Conservation (phyloP, 2,797 vertebrate genomes). For the Sebastes iracundus region DNA sequence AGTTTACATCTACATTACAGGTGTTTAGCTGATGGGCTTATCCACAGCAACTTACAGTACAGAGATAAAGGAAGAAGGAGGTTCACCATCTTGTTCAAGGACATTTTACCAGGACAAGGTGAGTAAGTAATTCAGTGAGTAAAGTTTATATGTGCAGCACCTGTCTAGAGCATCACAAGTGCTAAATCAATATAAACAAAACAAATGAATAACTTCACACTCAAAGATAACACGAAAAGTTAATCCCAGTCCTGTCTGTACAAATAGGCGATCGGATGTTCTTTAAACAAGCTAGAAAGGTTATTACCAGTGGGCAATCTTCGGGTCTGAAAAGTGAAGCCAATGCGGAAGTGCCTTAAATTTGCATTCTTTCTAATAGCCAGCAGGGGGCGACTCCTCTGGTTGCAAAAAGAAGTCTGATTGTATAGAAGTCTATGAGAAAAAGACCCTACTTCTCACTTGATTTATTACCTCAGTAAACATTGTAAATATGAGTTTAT, state of each 20-base stretch:
- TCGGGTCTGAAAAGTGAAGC: too few species aligned
- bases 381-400: too few species aligned
- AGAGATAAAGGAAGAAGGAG: not conserved
- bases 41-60: not conserved
- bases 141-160: not conserved
- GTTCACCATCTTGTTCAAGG: not conserved
- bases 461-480: too few species aligned
- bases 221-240: not conserved
- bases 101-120: not conserved
- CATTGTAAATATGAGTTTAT: too few species aligned
- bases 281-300: not conserved
- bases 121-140: not conserved
- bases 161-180: not conserved
- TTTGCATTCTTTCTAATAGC: too few species aligned
- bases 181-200: not conserved
- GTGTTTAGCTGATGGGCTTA: not conserved
- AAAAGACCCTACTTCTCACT: too few species aligned
- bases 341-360: too few species aligned
- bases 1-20: conserved; percentile 26
- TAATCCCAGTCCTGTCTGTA: not conserved
- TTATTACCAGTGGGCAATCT: not conserved
- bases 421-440: too few species aligned
- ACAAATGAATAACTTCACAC: not conserved
- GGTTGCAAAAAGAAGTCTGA: too few species aligned
- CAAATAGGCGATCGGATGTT: not conserved